Conservation (phyloP, 2,797 vertebrate genomes). For the Trematomus bernacchii region DNA sequence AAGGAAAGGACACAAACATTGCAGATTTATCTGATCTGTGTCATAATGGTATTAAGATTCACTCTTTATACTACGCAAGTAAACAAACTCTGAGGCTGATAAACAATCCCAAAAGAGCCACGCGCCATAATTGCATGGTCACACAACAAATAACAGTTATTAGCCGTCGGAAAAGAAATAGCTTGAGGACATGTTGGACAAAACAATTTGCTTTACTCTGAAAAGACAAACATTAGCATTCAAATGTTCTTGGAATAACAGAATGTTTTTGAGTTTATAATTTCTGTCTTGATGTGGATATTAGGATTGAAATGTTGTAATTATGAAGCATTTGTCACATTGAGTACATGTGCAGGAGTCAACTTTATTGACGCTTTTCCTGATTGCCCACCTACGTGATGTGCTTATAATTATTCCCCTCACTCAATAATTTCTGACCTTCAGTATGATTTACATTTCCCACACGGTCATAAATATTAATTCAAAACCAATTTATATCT, state of each 20-base stretch:
- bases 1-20: constrained; percentile 15
- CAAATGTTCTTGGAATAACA: constrained; percentile 13
- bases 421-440: too few relatives aligned
- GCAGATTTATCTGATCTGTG: constrained; percentile 25
- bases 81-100: constrained; percentile 48
- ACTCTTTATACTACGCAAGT: constrained; percentile 31
- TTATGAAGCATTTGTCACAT: too few relatives aligned
- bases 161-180: constrained; percentile 11
- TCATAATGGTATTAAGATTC: constrained; percentile 33
- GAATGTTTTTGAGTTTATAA: background rate
- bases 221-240: constrained; percentile 21
- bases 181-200: constrained; percentile 14
- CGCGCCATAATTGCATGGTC: constrained; percentile 43
- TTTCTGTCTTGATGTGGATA: background rate
- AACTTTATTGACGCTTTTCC: too few relatives aligned
- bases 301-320: too few relatives aligned
- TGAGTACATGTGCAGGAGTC: too few relatives aligned
- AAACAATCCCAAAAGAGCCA: constrained; percentile 41
- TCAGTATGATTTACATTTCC: background rate
- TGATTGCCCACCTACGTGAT: too few relatives aligned
- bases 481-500: background rate
- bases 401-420: background rate
- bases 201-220: constrained; percentile 15
- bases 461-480: background rate
- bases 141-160: constrained; percentile 62